phyloP scores from a whole-genome alignment of 1,140 invertebrate genomes.

The Berghia stephanieae region DNA sequence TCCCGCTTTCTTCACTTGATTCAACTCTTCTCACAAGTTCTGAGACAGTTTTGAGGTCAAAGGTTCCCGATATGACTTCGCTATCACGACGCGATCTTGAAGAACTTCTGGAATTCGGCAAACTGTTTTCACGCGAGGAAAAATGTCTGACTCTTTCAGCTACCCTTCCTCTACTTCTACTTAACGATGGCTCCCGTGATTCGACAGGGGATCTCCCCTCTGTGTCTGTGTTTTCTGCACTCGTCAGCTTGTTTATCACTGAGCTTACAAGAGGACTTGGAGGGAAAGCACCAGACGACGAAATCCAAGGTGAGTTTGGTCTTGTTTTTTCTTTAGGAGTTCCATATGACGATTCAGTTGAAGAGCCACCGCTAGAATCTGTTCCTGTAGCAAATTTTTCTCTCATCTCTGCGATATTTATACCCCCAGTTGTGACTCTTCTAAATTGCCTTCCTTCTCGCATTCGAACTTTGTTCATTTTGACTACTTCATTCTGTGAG shows the following conservation, averaged over 20 bases:
- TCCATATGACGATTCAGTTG: background rate
- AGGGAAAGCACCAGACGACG: background rate
- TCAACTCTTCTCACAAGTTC: slow-evolving; percentile 1
- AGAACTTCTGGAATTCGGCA: background rate
- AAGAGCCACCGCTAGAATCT: slow-evolving; percentile 8
- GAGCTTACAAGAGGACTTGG: background rate
- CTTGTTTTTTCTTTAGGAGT: background rate
- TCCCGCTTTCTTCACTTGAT: background rate
- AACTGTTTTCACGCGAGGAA: too few species aligned
- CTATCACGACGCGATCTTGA: background rate
- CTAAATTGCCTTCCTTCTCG: background rate
- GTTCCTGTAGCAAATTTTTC: background rate
- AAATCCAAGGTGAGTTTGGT: background rate
- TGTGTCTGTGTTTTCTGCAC: too few species aligned
- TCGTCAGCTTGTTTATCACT: too few species aligned
- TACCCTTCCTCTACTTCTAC: too few species aligned
- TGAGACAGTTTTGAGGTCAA: background rate
- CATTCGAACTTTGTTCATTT: background rate
- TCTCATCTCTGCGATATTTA: background rate
- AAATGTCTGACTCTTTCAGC: too few species aligned
- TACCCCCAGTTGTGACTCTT: background rate
- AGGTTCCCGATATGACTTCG: background rate
- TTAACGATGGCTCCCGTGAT: too few species aligned
- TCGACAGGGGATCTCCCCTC: too few species aligned
- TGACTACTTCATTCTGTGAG: background rate